phyloP scores from a whole-genome alignment of 2,888 invertebrate genomes.

The Ophonus ardosiacus region DNA sequence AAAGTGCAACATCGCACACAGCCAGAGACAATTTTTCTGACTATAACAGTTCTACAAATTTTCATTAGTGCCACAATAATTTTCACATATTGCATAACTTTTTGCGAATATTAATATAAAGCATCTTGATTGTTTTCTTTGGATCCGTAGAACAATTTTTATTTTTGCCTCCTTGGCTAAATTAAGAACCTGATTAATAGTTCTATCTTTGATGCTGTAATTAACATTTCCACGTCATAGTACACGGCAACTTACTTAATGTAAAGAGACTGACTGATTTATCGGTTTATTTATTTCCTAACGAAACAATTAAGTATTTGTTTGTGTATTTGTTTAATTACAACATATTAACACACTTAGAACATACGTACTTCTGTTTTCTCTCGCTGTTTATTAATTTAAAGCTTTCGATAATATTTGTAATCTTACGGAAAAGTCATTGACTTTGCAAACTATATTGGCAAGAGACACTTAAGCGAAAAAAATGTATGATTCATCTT shows the following conservation, averaged over 20 bases:
- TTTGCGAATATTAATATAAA: constrained; percentile 25
- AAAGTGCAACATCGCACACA: no score
- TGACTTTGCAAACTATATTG: constrained; percentile 55
- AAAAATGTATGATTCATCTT: constrained; percentile 57
- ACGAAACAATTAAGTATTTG: constrained; percentile 38
- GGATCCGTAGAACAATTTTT: constrained; percentile 23
- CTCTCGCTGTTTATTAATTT: constrained; percentile 11
- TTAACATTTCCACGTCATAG: constrained; percentile 32
- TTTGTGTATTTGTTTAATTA: constrained; percentile 48
- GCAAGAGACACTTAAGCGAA: constrained; percentile 47
- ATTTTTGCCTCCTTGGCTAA: background rate
- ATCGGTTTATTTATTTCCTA: constrained; percentile 43
- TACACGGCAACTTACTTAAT: constrained; percentile 42
- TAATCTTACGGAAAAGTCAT: constrained; percentile 39
- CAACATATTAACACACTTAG: constrained; percentile 5
- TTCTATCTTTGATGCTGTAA: constrained; percentile 19
- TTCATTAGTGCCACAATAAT: background rate
- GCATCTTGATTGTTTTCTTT: constrained; percentile 16
- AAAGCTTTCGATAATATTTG: constrained; percentile 35
- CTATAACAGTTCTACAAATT: constrained; percentile 11
- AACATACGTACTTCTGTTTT: constrained; percentile 24
- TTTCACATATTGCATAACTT: constrained; percentile 20
- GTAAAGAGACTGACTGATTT: constrained; percentile 39
- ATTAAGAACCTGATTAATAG: constrained; percentile 26
- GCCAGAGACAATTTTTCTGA: no score